A percentile compares a stretch with the other conserved stretches of the same genome.
Conservation (phyloP, 2,888 invertebrate genomes). For the Exocentrus adspersus region DNA sequence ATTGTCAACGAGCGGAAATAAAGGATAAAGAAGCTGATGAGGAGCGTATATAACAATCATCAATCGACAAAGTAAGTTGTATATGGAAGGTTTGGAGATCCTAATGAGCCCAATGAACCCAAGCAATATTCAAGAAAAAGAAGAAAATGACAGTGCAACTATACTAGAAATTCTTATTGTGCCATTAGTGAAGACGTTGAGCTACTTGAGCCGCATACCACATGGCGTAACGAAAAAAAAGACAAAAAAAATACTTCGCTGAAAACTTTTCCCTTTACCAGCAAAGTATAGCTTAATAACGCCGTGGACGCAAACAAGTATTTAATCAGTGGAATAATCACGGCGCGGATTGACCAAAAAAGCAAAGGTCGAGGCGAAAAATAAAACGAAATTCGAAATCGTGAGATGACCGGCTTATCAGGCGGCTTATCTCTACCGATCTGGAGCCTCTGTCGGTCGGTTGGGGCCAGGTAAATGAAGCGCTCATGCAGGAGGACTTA, state of each 20-base stretch:
- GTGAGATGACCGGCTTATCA: constrained; percentile 52
- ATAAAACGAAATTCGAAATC: constrained; percentile 45
- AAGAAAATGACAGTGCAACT: too few species aligned
- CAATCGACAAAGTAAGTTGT: too few species aligned
- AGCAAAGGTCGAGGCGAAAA: constrained; percentile 27
- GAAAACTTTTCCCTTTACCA: neutral
- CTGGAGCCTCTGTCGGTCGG: constrained; percentile 36
- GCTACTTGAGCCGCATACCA: neutral
- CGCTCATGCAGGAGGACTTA: constrained; percentile 38
- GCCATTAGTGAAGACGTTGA: too few species aligned
- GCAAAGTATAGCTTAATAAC: constrained; percentile 17
- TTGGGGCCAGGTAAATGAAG: constrained; percentile 40
- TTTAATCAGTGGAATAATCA: constrained; percentile 32
- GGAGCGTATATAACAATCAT: too few species aligned
- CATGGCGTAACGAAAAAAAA: neutral
- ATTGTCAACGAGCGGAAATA: too few species aligned
- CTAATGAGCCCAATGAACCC: too few species aligned
- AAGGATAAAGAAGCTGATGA: too few species aligned
- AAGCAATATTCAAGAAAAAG: too few species aligned
- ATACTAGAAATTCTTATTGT: too few species aligned
- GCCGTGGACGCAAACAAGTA: constrained; percentile 24
- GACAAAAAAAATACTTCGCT: constrained; percentile 7
- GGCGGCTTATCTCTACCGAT: constrained; percentile 47
- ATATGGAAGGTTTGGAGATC: too few species aligned
- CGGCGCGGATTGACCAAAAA: constrained; percentile 30